Conservation (phyloP, 2,888 invertebrate genomes). For the Druceiella hillmani region DNA sequence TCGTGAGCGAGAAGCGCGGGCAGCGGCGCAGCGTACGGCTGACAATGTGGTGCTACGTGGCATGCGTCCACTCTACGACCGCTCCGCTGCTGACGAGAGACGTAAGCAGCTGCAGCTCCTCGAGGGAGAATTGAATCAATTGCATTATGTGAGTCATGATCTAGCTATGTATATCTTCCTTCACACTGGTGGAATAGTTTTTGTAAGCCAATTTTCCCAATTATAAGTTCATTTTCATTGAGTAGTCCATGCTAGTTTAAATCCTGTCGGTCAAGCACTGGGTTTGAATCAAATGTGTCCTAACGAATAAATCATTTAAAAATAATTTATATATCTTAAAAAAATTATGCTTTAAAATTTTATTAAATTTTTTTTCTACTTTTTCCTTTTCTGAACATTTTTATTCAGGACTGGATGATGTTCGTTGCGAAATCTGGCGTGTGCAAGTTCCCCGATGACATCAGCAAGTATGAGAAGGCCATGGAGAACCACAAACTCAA, state of each 20-base stretch:
- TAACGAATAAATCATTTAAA: no score
- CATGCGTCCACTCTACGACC: constrained; percentile 38
- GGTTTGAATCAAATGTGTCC: no score
- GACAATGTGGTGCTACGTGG: constrained; percentile 31
- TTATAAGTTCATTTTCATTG: no score
- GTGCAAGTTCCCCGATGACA: constrained; percentile 43
- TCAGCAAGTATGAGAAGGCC: constrained; percentile 36
- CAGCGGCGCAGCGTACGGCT: constrained; percentile 35
- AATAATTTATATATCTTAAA: no score
- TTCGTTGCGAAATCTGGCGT: constrained; percentile 46
- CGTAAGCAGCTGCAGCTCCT: constrained; percentile 33
- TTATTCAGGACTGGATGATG: constrained; percentile 43
- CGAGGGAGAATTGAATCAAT: constrained; percentile 30
- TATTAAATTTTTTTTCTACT: no score
- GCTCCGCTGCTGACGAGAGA: constrained; percentile 31
- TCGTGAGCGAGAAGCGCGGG: constrained; percentile 38
- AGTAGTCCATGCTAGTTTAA: no score
- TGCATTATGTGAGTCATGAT: constrained; percentile 32
- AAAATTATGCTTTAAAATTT: no score
- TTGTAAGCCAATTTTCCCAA: no score
- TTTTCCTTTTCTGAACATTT: no score
- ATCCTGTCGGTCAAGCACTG: no score
- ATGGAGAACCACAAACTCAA: constrained; percentile 39
- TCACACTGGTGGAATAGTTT: no score
- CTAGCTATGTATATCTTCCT: no score